Conservation (phyloP, 2,888 invertebrate species). For the Miltochrista miniata region DNA sequence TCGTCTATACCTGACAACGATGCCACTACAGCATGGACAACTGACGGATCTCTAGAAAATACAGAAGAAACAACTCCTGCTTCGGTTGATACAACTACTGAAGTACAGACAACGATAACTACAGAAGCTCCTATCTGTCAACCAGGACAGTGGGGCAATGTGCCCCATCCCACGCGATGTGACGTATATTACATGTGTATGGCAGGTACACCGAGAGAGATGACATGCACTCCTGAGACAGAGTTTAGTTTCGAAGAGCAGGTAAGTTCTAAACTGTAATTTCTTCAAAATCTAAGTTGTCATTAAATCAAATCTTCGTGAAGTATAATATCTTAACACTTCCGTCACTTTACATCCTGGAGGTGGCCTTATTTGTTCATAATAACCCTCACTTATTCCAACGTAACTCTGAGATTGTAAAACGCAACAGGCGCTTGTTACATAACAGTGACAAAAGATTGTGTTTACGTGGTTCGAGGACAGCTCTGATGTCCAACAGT, state of each 20-base stretch:
- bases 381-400: too few relatives aligned
- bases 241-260: not conserved
- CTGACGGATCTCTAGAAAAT: conserved; percentile 1
- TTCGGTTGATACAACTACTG: not conserved
- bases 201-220: not conserved
- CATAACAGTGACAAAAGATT: too few relatives aligned
- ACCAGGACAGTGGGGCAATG: conserved; percentile 4
- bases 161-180: conserved; percentile 22
- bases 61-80: not conserved
- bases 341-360: too few relatives aligned
- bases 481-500: too few relatives aligned
- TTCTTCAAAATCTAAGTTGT: not conserved
- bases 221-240: not conserved
- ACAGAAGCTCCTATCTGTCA: conserved; percentile 7
- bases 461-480: too few relatives aligned
- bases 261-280: not conserved
- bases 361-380: too few relatives aligned
- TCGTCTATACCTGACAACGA: not conserved
- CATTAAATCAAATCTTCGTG: not conserved
- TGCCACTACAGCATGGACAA: not conserved
- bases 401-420: too few relatives aligned
- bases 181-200: conserved; percentile 21
- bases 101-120: not conserved
- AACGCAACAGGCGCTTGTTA: too few relatives aligned
- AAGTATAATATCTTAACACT: too few relatives aligned